These are phyloP conservation scores for Nibea albiflora DNA, from an alignment of 2,113 vertebrate genomes.

Conservation along the genomic window DNA sequence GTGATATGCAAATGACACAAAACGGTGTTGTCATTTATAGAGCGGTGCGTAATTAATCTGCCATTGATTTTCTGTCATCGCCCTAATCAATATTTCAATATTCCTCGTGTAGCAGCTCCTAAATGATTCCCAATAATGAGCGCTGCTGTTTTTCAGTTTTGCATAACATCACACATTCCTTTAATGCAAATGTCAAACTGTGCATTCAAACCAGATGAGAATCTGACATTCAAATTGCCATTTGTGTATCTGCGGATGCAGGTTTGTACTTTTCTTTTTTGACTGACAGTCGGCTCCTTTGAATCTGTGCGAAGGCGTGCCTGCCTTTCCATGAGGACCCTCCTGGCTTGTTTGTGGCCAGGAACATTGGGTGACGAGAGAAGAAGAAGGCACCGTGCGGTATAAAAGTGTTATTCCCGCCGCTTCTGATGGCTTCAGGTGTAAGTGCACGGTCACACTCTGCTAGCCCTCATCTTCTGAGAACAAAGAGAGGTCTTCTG, in stretches of 20 bases:
- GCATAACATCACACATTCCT: conserved; percentile 27
- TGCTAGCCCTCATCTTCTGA: conserved; percentile 66
- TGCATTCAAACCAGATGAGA: conserved; percentile 41
- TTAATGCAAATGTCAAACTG: conserved; percentile 66
- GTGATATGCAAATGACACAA: conserved; percentile 58
- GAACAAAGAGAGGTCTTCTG: conserved; percentile 77
- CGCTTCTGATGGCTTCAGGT: conserved; percentile 70
- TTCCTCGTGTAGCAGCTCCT: conserved; percentile 40
- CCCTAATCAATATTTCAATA: conserved; percentile 65
- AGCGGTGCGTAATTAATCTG: conserved; percentile 53
- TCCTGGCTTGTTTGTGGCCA: conserved; percentile 43
- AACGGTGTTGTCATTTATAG: conserved; percentile 37
- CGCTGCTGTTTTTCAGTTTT: conserved; percentile 34
- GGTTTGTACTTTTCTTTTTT: conserved; percentile 29
- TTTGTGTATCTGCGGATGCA: conserved; percentile 51
- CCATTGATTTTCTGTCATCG: conserved; percentile 56
- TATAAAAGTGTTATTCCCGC: conserved; percentile 61
- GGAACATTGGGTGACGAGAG: conserved; percentile 35
- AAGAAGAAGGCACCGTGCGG: conserved; percentile 22
- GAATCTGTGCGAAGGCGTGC: conserved; percentile 18
- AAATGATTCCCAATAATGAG: conserved; percentile 56
- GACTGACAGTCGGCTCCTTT: conserved; percentile 38
- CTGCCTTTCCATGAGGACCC: conserved; percentile 26
- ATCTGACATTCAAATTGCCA: conserved; percentile 57
- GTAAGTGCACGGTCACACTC: conserved; percentile 70